Percentiles rank a stretch among this genome's conserved stretches.
Evolutionary conservation across 2,888 invertebrate species (phyloP).

Genomic region (Antitype chi): DNA sequence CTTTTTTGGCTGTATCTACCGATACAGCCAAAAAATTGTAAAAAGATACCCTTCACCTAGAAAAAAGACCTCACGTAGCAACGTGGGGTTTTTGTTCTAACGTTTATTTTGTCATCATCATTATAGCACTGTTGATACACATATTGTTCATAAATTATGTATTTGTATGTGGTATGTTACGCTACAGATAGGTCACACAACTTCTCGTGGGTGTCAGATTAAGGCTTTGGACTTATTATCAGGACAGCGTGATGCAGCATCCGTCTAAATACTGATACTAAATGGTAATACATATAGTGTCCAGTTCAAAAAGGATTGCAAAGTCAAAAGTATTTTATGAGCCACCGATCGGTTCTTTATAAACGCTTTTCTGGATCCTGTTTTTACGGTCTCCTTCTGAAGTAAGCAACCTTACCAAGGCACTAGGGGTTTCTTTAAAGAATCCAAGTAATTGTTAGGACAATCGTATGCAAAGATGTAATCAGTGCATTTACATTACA

Average conservation of each 20-base stretch:
- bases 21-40: too few species aligned
- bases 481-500: constrained; percentile 21
- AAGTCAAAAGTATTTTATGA: neutral
- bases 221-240: constrained; percentile 4
- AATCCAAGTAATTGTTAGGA: neutral
- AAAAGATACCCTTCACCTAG: too few species aligned
- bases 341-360: neutral
- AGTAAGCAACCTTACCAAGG: neutral
- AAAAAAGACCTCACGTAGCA: too few species aligned
- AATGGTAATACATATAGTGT: neutral
- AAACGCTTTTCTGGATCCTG: neutral
- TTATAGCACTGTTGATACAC: neutral
- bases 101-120: neutral
- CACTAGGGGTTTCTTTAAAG: neutral
- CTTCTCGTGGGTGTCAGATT: constrained; percentile 39
- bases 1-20: neutral
- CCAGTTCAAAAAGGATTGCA: neutral
- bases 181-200: neutral
- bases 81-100: neutral
- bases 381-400: neutral
- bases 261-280: constrained; percentile 19
- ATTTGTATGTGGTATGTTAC: neutral
- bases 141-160: neutral
- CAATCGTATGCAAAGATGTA: neutral
- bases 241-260: constrained; percentile 7